phyloP scores from a whole-genome alignment of 2,888 invertebrate species.

The Lottia scabra region DNA sequence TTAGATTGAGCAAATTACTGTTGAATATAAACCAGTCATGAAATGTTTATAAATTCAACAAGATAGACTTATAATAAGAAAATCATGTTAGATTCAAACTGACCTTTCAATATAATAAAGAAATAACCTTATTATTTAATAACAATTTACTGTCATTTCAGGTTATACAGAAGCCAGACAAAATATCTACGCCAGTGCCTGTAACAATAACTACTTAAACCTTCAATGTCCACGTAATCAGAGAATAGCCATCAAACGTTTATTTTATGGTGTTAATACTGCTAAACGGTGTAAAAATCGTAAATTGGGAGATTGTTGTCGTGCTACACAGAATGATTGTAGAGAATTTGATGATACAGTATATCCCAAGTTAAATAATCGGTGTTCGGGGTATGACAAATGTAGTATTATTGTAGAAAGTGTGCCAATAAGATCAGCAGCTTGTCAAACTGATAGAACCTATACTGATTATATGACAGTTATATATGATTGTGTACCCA shows the following conservation, averaged over 20 bases:
- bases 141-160: conserved; percentile 15
- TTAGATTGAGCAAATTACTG: too few species aligned
- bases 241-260: conserved; percentile 55
- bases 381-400: conserved; percentile 52
- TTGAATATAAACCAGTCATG: too few species aligned
- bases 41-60: too few species aligned
- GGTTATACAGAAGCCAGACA: conserved; percentile 27
- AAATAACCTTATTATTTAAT: too few species aligned
- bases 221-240: conserved; percentile 47
- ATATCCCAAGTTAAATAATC: conserved; percentile 51
- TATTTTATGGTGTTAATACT: conserved; percentile 55
- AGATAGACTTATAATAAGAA: too few species aligned
- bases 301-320: conserved; percentile 47
- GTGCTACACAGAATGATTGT: conserved; percentile 50
- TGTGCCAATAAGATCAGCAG: conserved; percentile 29
- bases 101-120: too few species aligned
- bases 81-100: too few species aligned
- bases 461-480: conserved; percentile 57
- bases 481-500: conserved; percentile 58
- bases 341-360: conserved; percentile 48
- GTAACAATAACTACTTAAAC: conserved; percentile 44
- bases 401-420: conserved; percentile 47
- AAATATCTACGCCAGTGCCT: conserved; percentile 54
- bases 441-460: conserved; percentile 32
- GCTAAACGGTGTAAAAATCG: conserved; percentile 37